phyloP scores from a whole-genome alignment of 2,797 vertebrate species.

The Acipenser oxyrinchus region DNA sequence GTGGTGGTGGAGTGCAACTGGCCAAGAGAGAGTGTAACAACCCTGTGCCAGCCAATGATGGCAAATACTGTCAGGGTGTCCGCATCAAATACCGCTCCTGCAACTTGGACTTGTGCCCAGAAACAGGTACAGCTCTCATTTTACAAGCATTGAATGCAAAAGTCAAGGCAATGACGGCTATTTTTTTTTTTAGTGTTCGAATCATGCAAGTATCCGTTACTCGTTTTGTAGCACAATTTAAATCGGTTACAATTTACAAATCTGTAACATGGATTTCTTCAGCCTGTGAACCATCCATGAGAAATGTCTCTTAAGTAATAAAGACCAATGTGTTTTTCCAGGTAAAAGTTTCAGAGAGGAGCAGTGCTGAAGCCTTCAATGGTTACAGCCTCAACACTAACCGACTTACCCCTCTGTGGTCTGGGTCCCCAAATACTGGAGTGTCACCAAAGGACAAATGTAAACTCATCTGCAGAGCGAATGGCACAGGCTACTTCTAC shows the following conservation, averaged over 20 bases:
- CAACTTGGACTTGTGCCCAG: slow-evolving; percentile 73
- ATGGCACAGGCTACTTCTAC: slow-evolving; percentile 96
- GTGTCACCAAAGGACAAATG: slow-evolving; percentile 83
- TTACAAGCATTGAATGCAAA: not conserved
- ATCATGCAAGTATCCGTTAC: no score
- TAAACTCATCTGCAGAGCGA: slow-evolving; percentile 93
- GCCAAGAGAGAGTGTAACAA: slow-evolving; percentile 80
- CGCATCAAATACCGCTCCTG: slow-evolving; percentile 94
- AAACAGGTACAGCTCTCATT: slow-evolving; percentile 60
- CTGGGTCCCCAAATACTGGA: slow-evolving; percentile 95
- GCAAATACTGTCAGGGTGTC: slow-evolving; percentile 88
- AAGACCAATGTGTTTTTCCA: slow-evolving; percentile 18
- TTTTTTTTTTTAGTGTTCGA: no score
- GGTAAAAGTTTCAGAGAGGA: slow-evolving; percentile 89
- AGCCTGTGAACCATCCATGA: not conserved
- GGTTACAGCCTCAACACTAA: slow-evolving; percentile 87
- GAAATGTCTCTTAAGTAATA: not conserved
- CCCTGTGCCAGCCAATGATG: slow-evolving; percentile 78
- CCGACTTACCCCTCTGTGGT: slow-evolving; percentile 73
- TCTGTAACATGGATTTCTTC: no score
- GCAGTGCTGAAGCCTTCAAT: slow-evolving; percentile 84
- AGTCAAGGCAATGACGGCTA: no score
- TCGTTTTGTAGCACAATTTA: no score
- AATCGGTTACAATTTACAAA: no score
- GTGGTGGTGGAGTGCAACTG: slow-evolving; percentile 85